Conservation (phyloP, 2,797 vertebrate genomes). For the Pseudopleuronectes americanus region DNA sequence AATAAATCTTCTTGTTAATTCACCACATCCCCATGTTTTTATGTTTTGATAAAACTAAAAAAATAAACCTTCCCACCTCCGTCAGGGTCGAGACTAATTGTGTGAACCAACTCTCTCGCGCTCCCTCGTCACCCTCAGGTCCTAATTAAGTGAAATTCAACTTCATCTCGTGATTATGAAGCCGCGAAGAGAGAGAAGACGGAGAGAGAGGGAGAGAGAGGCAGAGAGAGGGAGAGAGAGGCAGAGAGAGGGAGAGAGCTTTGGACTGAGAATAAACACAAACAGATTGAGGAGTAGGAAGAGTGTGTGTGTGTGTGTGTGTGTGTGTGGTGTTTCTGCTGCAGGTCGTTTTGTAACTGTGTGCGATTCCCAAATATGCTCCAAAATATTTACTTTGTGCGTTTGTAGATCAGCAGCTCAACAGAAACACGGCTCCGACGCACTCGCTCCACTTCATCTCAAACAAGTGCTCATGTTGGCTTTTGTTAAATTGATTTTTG, state of each 20-base stretch:
- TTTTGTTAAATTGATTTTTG: conserved; percentile 30
- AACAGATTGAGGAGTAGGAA: background rate
- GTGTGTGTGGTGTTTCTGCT: conserved; percentile 15
- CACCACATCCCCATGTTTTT: background rate
- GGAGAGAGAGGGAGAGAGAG: background rate
- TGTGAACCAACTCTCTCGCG: conserved; percentile 27
- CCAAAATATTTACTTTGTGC: conserved; percentile 26
- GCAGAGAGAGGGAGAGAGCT: too few species aligned
- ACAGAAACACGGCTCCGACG: too few species aligned
- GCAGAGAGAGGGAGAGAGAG: background rate
- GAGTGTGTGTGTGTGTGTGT: background rate
- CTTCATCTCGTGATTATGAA: conserved; percentile 66
- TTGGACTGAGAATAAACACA: background rate
- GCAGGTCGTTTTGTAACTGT: conserved; percentile 15
- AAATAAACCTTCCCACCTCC: conserved; percentile 7
- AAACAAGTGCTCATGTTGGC: conserved; percentile 32
- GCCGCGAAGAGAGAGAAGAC: background rate
- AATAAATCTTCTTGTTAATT: conserved; percentile 32
- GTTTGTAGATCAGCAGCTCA: too few species aligned
- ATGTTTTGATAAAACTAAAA: conserved; percentile 16
- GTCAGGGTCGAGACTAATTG: conserved; percentile 46
- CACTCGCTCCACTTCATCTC: conserved; percentile 43
- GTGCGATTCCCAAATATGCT: conserved; percentile 24
- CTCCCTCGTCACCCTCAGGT: conserved; percentile 51
- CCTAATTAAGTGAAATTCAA: conserved; percentile 71